A percentile compares a stretch with the other conserved stretches of the same genome.
These are phyloP conservation scores for Oceanodroma tethys DNA, from an alignment of 2,113 vertebrate species.

Conservation along the genomic window DNA sequence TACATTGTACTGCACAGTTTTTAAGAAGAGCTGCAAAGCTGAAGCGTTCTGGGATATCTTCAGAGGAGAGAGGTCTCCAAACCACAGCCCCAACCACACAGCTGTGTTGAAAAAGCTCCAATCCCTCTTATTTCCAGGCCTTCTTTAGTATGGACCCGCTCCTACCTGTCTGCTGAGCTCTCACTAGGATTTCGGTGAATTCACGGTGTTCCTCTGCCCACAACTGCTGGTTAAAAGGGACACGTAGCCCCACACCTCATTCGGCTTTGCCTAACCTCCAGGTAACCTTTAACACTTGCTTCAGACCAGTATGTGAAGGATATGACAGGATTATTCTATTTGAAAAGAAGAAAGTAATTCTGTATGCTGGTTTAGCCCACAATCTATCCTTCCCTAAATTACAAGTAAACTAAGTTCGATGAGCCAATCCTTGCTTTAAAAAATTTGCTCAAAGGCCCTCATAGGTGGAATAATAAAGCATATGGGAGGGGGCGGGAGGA, in stretches of 20 bases:
- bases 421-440: not conserved
- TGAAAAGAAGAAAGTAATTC: too few species aligned
- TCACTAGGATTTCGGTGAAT: fast-evolving
- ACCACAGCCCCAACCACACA: not conserved
- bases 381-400: not conserved
- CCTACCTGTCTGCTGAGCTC: not conserved
- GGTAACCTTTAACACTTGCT: not conserved
- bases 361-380: not conserved
- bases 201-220: not conserved
- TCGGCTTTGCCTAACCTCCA: not conserved
- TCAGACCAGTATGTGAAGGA: not conserved
- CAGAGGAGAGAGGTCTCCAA: not conserved
- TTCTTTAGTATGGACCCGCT: not conserved
- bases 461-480: not conserved
- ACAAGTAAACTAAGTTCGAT: not conserved
- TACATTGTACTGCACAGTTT: not conserved
- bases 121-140: not conserved
- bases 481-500: too few species aligned
- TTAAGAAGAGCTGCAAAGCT: not conserved
- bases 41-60: not conserved
- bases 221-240: not conserved
- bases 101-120: not conserved
- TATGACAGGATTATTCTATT: too few species aligned
- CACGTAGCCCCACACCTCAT: not conserved
- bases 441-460: not conserved